Evolutionary conservation across 2,797 vertebrate species (phyloP), one percentile per base, ranked within the genome.

Genomic region (Parauchenoglanis ngamensis): DNA sequence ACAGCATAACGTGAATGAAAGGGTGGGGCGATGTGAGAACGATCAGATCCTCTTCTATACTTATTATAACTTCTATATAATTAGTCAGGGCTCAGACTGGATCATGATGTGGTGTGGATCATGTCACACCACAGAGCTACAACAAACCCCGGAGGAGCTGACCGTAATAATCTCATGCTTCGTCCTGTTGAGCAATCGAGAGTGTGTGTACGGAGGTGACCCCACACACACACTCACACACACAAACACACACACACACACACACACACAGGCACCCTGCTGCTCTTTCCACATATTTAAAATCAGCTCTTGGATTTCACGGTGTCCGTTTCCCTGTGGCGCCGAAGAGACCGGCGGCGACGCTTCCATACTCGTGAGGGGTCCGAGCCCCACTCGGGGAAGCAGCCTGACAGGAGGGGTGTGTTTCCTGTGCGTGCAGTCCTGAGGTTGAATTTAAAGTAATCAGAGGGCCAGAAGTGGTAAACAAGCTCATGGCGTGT

Each of bases 261-360:
- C 35, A 23, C n/a, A 35, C 46, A 81, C 40, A 8, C 40, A 57
- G 75, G 73, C 61, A 40, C 46, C 83, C 46, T 11, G 46, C 67
- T n/a, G 35, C 49, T 84, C 73, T 83, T 61, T 65, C 73, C 81
- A 85, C 82, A 21, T 72, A 86, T 86, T 88, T 82, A 84, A 87
- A 85, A 72, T 40, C 87, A 49, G 83, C 59, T 81, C 79, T 49
- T 46, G 57, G 40, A 63, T 81, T 11, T 63, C 79, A 63, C 40
- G 63, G 46, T 52, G 28, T 73, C 52, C 1, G 10, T 82, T 75
- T 49, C 86, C n/a, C 65, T 57, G 79, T 84, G 92, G 92, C 87
- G 92, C 92, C 90, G 83, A 77, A 82, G 57, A 84, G 90, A 49
- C 84, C 57, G 83, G 79, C 88, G 65, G 57, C 73, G 78, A 88